Evolutionary conservation across 2,888 invertebrate genomes (phyloP), one percentile per base, ranked within the genome.

Genomic region (Anticlea derivata): DNA sequence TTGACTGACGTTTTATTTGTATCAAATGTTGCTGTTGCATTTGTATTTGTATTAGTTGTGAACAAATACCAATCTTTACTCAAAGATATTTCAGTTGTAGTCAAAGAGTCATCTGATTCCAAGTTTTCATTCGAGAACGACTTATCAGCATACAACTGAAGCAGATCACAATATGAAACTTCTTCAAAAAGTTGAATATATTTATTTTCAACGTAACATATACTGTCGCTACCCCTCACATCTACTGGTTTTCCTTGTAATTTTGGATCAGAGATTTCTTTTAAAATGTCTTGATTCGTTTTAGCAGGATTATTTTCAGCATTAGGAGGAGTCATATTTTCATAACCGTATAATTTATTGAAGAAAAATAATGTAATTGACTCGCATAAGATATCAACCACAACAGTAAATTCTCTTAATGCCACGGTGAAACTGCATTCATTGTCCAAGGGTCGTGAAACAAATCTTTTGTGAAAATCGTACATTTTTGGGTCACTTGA

Each of bases 121-220:
- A 17, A 17, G 4, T 17, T 17, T 17, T 17, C 4, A 2, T 2
- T 17, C 2, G 2, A 17, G 2, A 17, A 17, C 26, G 3, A 27
- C 10, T 27, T 37, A 17, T 45, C 12, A 13, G 43, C 22, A 20
- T 22, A 45, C 34, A 10, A 48, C 48, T 55, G 22, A 34, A 44
- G 20, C 29, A 7, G 2, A 11, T 10, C 7, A 35, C 34, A n/a
- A n/a, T n/a, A 35, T 7, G 8, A 10, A 22, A 35, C 11, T 7
- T 22, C 22, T 11, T 35, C 8, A 2, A 10, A 23, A 8, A 35
- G 3, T 10, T 1, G 6, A 35, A 2, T 6, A 10, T 20, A 11
- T 11, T 3, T 7, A 35, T 35, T 10, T 5, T 23, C 11, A 3
- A 23, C 10, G 7, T 22, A 1, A 8, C 33, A 33, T n/a, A n/a